Percentiles rank a stretch among this genome's conserved stretches.
These are phyloP conservation scores for Tringa solitaria DNA, from an alignment of 2,113 vertebrate genomes.

Conservation along the genomic window DNA sequence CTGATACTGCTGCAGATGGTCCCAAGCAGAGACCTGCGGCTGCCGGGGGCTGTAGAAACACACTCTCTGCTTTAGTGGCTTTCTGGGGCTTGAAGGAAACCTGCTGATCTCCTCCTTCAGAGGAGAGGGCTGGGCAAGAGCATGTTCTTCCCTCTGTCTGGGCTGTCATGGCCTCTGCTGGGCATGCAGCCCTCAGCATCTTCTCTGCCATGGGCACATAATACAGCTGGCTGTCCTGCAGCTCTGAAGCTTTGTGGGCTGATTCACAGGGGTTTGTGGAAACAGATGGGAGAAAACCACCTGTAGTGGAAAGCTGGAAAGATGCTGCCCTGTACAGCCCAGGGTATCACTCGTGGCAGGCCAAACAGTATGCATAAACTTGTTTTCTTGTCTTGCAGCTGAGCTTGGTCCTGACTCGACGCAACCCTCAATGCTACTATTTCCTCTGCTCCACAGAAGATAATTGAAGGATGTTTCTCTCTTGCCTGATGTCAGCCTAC, in stretches of 20 bases:
- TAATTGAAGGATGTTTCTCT: conserved; percentile 45
- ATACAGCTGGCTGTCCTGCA: background rate
- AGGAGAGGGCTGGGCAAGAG: background rate
- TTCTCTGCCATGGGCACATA: fast-evolving
- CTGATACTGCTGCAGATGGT: background rate
- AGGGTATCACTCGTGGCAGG: fast-evolving
- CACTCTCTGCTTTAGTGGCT: background rate
- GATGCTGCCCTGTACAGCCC: background rate
- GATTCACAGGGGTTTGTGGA: background rate
- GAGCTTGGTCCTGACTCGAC: background rate
- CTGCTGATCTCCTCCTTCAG: background rate
- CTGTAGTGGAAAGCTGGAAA: background rate
- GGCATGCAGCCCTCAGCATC: fast-evolving
- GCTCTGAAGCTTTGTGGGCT: background rate
- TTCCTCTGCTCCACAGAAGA: conserved; percentile 33
- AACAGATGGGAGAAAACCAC: background rate
- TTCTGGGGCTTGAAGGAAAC: background rate
- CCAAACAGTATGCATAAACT: background rate
- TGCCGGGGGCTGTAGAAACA: background rate
- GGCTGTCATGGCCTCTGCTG: background rate
- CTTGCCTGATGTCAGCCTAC: background rate
- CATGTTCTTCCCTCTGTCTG: background rate
- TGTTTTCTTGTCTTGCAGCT: conserved; percentile 50
- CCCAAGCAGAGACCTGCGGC: background rate
- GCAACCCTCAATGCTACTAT: background rate